Percentiles rank a stretch among this genome's conserved stretches.
Evolutionary conservation across 2,113 vertebrate genomes (phyloP).

Genomic region (Ptilorrhoa leucosticta): DNA sequence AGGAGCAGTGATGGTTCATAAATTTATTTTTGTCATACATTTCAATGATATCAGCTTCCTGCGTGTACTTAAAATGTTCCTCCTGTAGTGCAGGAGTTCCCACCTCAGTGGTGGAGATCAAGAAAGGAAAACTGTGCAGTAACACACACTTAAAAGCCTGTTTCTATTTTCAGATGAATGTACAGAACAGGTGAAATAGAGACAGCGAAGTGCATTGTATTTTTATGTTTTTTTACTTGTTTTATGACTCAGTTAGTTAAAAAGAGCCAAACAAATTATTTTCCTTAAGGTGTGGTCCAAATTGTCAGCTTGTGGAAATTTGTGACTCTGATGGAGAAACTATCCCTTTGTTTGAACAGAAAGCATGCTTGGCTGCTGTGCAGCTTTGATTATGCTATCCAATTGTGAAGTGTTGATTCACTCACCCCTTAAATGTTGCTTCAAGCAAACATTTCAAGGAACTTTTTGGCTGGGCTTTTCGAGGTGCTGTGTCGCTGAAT

Average conservation of each 20-base stretch:
- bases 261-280: background rate
- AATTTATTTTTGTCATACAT: slow-evolving; percentile 43
- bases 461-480: background rate
- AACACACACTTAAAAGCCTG: background rate
- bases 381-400: background rate
- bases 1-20: background rate
- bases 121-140: background rate
- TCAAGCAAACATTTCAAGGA: background rate
- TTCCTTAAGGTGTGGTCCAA: background rate
- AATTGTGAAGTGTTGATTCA: background rate
- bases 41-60: slow-evolving; percentile 1
- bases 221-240: background rate
- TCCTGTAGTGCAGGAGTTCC: background rate
- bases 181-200: background rate
- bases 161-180: background rate
- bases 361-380: background rate
- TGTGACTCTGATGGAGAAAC: background rate
- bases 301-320: background rate
- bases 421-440: background rate
- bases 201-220: background rate
- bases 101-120: background rate
- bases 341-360: background rate
- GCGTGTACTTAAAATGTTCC: background rate
- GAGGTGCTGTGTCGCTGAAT: background rate
- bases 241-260: background rate